Base-by-base conservation (phyloP, 2,888 invertebrate species). In the Myopa tessellatipennis region DNA sequence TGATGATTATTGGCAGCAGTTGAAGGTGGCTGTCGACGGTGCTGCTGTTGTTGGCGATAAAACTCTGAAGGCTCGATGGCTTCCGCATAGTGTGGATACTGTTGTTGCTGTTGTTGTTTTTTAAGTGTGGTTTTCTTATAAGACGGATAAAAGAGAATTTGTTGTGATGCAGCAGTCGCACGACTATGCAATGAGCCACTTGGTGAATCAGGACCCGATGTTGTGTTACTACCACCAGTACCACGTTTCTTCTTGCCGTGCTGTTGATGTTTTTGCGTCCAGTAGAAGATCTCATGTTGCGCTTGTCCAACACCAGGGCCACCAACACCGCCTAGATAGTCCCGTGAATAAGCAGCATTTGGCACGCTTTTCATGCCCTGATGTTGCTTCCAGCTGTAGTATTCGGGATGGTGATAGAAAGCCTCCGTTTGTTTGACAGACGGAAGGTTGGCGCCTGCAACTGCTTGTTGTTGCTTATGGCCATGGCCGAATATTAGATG, bases 251-350 rank as follows among this genome's bases (percentile, higher is more conserved):
- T 88, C 76, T 88, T 88, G 74, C 84, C 83, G 69, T 87, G 84
- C 16, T 85, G 84, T 63, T 85, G 85, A 79, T 87, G 86, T 78
- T 88, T 88, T 76, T 88, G 88, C 0, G 88, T 88, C 89, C 89
- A 89, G 71, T 88, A 88, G 78, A 88, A 89, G 61, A 88, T 87
- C 74, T 88, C 89, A 77, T 88, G 88, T 0, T 88, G 88, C 0
- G 86, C 81, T 75, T 87, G 88, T 73, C 78, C 78, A 74, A 26
- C 75, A 75, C 36, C 36, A 78, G 68, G 6, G 16, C 36, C 36
- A 0, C 36, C 36, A 0, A 80, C 78, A 3, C 77, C 75, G 10
- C 78, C 79, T 36, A 77, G 75, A 18, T 78, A 80, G 26, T 81
- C 80, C 74, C 81, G 76, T 18, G 80, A 58, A 16, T 80, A 80